Evolutionary conservation across 1,140 invertebrate genomes (phyloP), one percentile per base, ranked within the genome.

Genomic region (Elysia chlorotica): DNA sequence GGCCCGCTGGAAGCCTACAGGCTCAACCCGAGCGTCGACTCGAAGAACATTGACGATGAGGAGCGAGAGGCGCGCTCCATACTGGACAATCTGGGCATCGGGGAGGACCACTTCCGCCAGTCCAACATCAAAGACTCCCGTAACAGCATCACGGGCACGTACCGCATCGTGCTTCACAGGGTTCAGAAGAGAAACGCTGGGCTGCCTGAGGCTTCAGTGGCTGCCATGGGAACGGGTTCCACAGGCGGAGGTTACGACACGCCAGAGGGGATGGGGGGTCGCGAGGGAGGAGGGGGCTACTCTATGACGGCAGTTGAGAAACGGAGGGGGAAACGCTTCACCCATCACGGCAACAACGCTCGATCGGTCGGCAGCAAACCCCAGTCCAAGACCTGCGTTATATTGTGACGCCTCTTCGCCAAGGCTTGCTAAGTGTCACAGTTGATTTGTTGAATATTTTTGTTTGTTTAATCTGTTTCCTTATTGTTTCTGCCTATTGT

Each of bases 91-190:
- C 79, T 91, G 1, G 91, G 91, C 2, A 91, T 92, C 28, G 87
- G 83, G 4, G 83, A 87, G 0, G 80, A 85, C n/a, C 87, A 90
- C 79, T 82, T 91, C 14, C 82, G 85, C 69, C 82, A 87, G n/a
- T 81, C 88, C 65, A 76, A 83, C 19, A 75, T 81, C 10, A 86
- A 86, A 54, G 90, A 91, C 19, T 88, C 88, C 0, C 80, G 88
- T 38, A 90, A 87, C 76, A 88, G 87, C 70, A 83, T 91, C 30
- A 89, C 90, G 10, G 91, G 91, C 1, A 89, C 90, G 19, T 92
- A 92, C 79, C 82, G 91, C 57, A 91, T 91, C 59, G 80, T 91
- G 10, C 78, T 91, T 31, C 90, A 92, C 76, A 81, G 88, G 48
- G 77, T 91, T 3, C 88, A 88, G 73, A 87, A 86, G 67, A 80